Conservation (phyloP, 2,113 vertebrate genomes). For the Paracanthobrama guichenoti region DNA sequence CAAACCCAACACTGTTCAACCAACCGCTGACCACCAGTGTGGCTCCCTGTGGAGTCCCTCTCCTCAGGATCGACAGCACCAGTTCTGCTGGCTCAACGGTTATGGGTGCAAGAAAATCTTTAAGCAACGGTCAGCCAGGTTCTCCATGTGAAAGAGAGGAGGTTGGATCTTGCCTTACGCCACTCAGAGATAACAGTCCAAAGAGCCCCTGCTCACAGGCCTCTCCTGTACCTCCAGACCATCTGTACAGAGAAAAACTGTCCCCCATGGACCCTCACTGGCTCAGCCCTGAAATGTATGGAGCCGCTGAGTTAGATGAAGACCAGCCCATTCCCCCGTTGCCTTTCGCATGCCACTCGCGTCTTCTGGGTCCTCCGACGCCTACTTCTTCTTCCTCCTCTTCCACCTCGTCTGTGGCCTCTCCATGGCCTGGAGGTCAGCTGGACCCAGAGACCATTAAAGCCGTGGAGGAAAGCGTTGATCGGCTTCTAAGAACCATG, state of each 20-base stretch:
- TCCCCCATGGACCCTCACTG: slow-evolving; percentile 88
- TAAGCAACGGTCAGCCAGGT: slow-evolving; percentile 85
- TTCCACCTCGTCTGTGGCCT: slow-evolving; percentile 45
- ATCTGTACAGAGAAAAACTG: slow-evolving; percentile 76
- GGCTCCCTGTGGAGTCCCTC: slow-evolving; percentile 85
- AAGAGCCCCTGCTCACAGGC: slow-evolving; percentile 88
- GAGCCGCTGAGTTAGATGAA: slow-evolving; percentile 78
- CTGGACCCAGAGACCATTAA: slow-evolving; percentile 85
- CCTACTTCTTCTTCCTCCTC: slow-evolving; percentile 77
- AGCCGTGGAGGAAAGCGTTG: slow-evolving; percentile 87
- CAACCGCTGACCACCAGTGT: slow-evolving; percentile 82
- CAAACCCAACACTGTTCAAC: slow-evolving; percentile 91
- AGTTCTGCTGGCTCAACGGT: slow-evolving; percentile 63
- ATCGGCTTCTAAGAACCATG: slow-evolving; percentile 84
- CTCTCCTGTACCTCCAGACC: slow-evolving; percentile 76
- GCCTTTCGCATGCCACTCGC: slow-evolving; percentile 59
- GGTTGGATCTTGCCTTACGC: slow-evolving; percentile 75
- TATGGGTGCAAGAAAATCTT: slow-evolving; percentile 74
- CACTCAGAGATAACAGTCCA: slow-evolving; percentile 79
- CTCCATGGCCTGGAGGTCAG: slow-evolving; percentile 74
- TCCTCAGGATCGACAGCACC: slow-evolving; percentile 88
- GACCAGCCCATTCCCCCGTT: slow-evolving; percentile 80
- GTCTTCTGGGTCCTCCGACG: slow-evolving; percentile 74
- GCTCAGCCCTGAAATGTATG: slow-evolving; percentile 85
- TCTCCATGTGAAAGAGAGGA: slow-evolving; percentile 80